These are phyloP conservation scores for Fissipunctia ypsillon DNA, from an alignment of 2,888 invertebrate genomes.

Conservation along the genomic window DNA sequence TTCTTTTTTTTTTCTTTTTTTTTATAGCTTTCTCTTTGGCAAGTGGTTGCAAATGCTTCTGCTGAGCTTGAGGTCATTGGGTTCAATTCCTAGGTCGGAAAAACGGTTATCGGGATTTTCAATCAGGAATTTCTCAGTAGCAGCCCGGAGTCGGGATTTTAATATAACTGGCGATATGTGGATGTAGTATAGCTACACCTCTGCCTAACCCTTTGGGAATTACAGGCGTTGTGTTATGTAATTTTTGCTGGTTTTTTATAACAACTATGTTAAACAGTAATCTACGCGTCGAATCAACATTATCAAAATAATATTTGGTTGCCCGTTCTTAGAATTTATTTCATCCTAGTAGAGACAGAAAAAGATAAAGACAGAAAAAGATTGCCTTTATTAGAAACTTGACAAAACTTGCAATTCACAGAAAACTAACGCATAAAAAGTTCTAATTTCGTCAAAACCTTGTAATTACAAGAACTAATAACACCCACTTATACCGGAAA, in stretches of 20 bases:
- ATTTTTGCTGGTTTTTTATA: neutral
- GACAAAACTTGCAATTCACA: neutral
- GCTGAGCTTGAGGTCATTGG: neutral
- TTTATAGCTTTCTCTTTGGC: too few species aligned
- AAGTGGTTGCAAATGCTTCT: too few species aligned
- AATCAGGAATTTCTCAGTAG: too few species aligned
- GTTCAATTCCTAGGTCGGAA: neutral
- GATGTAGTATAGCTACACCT: too few species aligned
- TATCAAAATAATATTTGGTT: neutral
- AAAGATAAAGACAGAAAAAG: neutral
- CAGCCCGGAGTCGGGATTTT: too few species aligned
- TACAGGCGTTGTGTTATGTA: neutral
- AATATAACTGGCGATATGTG: too few species aligned
- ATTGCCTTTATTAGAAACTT: neutral
- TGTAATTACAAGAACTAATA: constrained; percentile 6
- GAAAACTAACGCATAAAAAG: neutral
- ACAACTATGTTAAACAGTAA: neutral
- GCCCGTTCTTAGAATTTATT: neutral
- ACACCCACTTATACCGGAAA: neutral
- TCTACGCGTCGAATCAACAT: neutral
- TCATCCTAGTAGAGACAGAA: neutral
- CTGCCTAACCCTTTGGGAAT: too few species aligned
- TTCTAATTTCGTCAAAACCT: constrained; percentile 8
- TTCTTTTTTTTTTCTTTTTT: too few species aligned
- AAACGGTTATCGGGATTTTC: too few species aligned